Base-by-base conservation (phyloP, 1,140 invertebrate genomes). In the Drosophila sulfurigaster region DNA sequence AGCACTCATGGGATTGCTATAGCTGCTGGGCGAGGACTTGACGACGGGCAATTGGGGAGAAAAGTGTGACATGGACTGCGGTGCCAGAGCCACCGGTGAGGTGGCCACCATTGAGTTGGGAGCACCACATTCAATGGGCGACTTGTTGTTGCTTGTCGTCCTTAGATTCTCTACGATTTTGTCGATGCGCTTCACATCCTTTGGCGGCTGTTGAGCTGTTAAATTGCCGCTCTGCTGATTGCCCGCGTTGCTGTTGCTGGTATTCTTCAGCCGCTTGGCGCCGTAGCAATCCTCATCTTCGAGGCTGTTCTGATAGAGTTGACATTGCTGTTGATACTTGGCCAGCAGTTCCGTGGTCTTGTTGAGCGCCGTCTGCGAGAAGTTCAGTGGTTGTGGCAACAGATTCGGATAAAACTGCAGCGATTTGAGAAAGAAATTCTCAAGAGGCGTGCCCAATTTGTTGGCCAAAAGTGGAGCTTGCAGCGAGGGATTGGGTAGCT, bases 241-340 rank as follows among this genome's bases (percentile, higher is more conserved):
- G 13, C 48, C 28, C 10, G 43, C 3, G 5, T 32, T 0, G 11
- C 38, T 7, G 3, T 6, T 3, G 8, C 58, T 78, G 10, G 56
- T 62, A 1, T 72, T 77, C 48, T 81, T 83, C 15, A 82, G 35
- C 0, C 91, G 62, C 68, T 92, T 92, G 7, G 74, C 64, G 0
- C 68, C 78, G 5, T 59, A 90, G 32, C 65, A 75, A 43, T 91
- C 89, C 11, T 91, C 75, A 5, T 88, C 86, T n/a, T 82, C 80
- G 10, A 89, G 30, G 1, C 72, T 86, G 48, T 71, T 81, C 38
- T 92, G 91, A 41, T 92, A 92, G 5, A 92, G 68, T 49, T 91
- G 91, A 46, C 90, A 92, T 65, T 92, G 91, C 58, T 92, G 88
- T 60, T 92, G 92, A 43, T 92, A 92, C 60, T 92, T 92, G 51